Percentiles rank a stretch among this genome's conserved stretches.
Conservation (phyloP, 2,888 invertebrate species). For the Lamproptera curius region DNA sequence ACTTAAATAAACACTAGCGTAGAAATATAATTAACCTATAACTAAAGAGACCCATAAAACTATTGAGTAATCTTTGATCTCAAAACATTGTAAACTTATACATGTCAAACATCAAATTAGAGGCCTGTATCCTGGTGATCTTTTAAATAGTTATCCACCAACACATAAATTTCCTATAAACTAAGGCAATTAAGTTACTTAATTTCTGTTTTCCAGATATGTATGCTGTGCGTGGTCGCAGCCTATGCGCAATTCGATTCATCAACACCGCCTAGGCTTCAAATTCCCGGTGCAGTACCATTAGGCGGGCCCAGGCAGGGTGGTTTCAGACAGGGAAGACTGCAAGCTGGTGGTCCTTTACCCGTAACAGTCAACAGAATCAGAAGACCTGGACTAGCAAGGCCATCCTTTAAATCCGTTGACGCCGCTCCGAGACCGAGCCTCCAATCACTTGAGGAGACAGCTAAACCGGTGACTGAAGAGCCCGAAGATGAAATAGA, state of each 20-base stretch:
- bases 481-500: slow-evolving; percentile 81
- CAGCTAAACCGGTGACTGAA: slow-evolving; percentile 82
- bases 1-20: too few relatives aligned
- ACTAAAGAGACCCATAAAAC: too few relatives aligned
- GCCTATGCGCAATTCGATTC: slow-evolving; percentile 71
- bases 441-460: slow-evolving; percentile 71
- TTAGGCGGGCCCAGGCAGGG: slow-evolving; percentile 56
- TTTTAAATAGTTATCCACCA: too few relatives aligned
- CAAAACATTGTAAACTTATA: too few relatives aligned
- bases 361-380: slow-evolving; percentile 50
- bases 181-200: too few relatives aligned
- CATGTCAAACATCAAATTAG: too few relatives aligned
- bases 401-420: slow-evolving; percentile 67
- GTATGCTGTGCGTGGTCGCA: slow-evolving; percentile 72
- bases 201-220: slow-evolving; percentile 59
- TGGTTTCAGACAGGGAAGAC: slow-evolving; percentile 63
- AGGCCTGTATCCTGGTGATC: too few relatives aligned
- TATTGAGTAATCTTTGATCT: too few relatives aligned
- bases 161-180: too few relatives aligned
- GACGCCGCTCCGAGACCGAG: slow-evolving; percentile 65
- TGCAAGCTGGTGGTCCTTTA: slow-evolving; percentile 43
- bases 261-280: slow-evolving; percentile 81
- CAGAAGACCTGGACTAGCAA: slow-evolving; percentile 59
- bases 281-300: slow-evolving; percentile 81
- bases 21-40: too few relatives aligned